phyloP scores from a whole-genome alignment of 2,888 invertebrate genomes.

The Ophraella communa region DNA sequence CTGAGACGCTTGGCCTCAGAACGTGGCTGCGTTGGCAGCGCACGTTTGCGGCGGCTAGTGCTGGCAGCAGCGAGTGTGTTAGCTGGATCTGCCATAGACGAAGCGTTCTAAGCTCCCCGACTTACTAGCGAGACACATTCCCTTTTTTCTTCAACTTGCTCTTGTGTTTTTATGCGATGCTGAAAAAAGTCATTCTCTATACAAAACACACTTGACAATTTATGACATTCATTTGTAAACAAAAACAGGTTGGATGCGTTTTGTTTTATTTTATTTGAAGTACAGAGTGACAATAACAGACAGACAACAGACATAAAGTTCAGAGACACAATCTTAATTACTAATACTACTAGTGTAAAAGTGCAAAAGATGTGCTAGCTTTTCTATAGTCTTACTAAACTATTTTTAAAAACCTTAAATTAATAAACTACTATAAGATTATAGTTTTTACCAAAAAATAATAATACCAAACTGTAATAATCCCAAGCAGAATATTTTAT shows the following conservation, averaged over 20 bases:
- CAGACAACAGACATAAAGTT: background rate
- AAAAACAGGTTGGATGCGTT: too few relatives aligned
- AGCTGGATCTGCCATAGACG: conserved; percentile 92
- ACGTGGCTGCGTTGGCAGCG: conserved; percentile 66
- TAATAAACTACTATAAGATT: too few relatives aligned
- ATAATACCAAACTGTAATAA: too few relatives aligned
- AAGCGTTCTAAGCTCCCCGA: conserved; percentile 77
- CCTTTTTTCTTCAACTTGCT: conserved; percentile 56
- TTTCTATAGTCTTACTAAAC: too few relatives aligned
- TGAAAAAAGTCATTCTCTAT: conserved; percentile 44
- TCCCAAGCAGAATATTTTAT: too few relatives aligned
- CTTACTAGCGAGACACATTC: conserved; percentile 62
- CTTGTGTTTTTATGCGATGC: conserved; percentile 49
- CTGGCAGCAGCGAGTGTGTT: conserved; percentile 72
- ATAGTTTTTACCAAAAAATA: too few relatives aligned
- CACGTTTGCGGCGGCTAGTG: conserved; percentile 63
- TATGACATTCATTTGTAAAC: conserved; percentile 27
- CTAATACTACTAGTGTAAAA: too few relatives aligned
- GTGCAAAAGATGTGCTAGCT: too few relatives aligned
- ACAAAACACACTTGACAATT: conserved; percentile 37
- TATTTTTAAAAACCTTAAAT: too few relatives aligned
- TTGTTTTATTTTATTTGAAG: background rate
- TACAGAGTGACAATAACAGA: background rate
- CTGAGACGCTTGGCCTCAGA: conserved; percentile 67
- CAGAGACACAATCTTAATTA: too few relatives aligned